phyloP scores from a whole-genome alignment of 2,113 vertebrate species.

The Antennarius striatus region DNA sequence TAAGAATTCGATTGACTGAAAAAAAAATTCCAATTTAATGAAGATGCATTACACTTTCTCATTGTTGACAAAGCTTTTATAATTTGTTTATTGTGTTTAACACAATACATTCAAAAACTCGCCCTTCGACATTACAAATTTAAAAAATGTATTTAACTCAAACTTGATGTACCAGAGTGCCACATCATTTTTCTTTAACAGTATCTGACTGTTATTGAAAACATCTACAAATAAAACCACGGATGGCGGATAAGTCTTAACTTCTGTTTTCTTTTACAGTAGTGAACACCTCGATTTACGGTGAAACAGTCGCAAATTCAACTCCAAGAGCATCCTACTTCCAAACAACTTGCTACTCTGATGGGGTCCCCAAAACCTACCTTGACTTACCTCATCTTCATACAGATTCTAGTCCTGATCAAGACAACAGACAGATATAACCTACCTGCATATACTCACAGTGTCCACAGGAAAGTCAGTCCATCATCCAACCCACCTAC shows the following conservation, averaged over 20 bases:
- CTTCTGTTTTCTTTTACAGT: background rate
- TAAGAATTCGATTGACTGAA: too few species aligned
- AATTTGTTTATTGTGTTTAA: too few species aligned
- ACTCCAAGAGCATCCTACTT: background rate
- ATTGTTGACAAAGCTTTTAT: too few species aligned
- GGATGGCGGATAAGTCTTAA: too few species aligned
- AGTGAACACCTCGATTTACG: background rate
- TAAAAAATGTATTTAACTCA: too few species aligned
- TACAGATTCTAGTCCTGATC: constrained; percentile 41
- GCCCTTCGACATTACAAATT: too few species aligned
- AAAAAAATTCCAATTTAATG: too few species aligned
- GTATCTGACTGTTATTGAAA: background rate
- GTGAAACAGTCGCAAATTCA: background rate
- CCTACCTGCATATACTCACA: constrained; percentile 81
- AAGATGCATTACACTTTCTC: too few species aligned
- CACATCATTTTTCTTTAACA: too few species aligned
- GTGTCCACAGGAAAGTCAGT: constrained; percentile 49
- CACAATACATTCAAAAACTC: too few species aligned
- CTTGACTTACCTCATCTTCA: constrained; percentile 70
- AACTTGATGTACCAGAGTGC: too few species aligned
- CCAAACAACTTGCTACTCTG: background rate
- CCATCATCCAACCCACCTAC: constrained; percentile 76
- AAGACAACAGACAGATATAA: constrained; percentile 77
- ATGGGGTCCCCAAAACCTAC: constrained; percentile 72
- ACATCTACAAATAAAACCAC: background rate